phyloP scores from a whole-genome alignment of 1,140 invertebrate species.

The Hydropsyche tenuis region DNA sequence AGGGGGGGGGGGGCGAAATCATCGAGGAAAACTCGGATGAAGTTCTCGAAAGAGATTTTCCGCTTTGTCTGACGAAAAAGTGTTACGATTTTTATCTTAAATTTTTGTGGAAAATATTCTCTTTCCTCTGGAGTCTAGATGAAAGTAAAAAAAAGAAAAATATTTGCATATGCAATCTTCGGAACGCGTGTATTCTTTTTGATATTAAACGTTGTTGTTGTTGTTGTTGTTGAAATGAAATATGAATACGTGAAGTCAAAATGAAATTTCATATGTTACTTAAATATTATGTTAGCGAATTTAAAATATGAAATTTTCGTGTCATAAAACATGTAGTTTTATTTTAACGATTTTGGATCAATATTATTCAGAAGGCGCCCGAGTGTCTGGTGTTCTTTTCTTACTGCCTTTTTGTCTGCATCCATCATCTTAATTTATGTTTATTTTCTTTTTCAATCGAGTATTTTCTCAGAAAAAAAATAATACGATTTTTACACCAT shows the following conservation, averaged over 20 bases:
- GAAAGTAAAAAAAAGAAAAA: no score
- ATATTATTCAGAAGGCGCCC: constrained; percentile 10
- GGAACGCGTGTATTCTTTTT: no score
- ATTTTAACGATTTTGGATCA: not conserved
- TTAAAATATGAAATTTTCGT: no score
- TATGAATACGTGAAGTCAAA: no score
- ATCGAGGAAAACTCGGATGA: not conserved
- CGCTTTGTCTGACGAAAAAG: not conserved
- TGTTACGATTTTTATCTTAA: not conserved
- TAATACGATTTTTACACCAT: not conserved
- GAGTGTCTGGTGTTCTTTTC: constrained; percentile 7
- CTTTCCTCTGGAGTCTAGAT: no score
- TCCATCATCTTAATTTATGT: constrained; percentile 26
- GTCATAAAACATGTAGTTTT: no score
- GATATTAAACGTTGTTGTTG: no score
- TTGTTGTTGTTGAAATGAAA: no score
- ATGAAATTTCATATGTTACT: no score
- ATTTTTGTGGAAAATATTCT: no score
- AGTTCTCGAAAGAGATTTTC: not conserved
- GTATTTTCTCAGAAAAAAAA: not conserved
- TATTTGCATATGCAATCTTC: no score
- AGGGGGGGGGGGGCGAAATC: not conserved
- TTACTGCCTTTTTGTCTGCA: constrained; percentile 17
- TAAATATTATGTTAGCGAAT: no score
- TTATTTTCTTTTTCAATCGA: constrained; percentile 22